Conservation (phyloP, 2,888 invertebrate species). For the Spodoptera littoralis region DNA sequence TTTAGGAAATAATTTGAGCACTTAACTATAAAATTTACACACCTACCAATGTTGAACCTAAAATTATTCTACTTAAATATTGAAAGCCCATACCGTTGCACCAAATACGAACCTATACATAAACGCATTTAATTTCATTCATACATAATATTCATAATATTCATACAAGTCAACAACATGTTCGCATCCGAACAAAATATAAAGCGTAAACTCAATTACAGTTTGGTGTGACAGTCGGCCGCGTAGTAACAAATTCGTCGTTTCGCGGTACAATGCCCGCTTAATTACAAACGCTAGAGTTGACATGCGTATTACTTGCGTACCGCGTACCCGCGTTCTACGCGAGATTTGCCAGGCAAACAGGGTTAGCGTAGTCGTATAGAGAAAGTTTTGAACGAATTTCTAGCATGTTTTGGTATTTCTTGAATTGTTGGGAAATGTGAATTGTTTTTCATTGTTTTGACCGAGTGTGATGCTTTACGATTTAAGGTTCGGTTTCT, state of each 20-base stretch:
- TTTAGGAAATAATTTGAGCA: no score
- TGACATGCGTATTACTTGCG: slow-evolving; percentile 57
- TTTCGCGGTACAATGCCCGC: slow-evolving; percentile 61
- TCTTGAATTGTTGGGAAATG: slow-evolving; percentile 8
- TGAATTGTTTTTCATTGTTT: slow-evolving; percentile 9
- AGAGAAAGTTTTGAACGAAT: slow-evolving; percentile 48
- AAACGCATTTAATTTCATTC: neutral
- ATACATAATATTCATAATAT: no score
- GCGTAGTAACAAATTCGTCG: slow-evolving; percentile 57
- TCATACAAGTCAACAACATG: slow-evolving; percentile 14
- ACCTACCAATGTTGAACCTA: no score
- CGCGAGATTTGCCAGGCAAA: slow-evolving; percentile 50
- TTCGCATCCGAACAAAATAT: slow-evolving; percentile 18
- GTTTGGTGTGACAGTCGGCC: slow-evolving; percentile 58
- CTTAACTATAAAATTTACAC: no score
- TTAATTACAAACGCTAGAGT: slow-evolving; percentile 65
- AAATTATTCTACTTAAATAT: no score
- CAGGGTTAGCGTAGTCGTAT: slow-evolving; percentile 45
- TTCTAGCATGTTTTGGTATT: slow-evolving; percentile 31
- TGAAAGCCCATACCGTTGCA: neutral
- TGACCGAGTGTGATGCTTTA: neutral
- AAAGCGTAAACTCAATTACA: slow-evolving; percentile 29
- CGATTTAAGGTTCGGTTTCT: no score
- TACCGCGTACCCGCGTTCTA: slow-evolving; percentile 45
- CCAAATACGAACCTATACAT: no score